Percentiles rank a stretch among this genome's conserved stretches.
phyloP scores from a whole-genome alignment of 2,113 vertebrate genomes.

The Cephalopholis sonnerati region DNA sequence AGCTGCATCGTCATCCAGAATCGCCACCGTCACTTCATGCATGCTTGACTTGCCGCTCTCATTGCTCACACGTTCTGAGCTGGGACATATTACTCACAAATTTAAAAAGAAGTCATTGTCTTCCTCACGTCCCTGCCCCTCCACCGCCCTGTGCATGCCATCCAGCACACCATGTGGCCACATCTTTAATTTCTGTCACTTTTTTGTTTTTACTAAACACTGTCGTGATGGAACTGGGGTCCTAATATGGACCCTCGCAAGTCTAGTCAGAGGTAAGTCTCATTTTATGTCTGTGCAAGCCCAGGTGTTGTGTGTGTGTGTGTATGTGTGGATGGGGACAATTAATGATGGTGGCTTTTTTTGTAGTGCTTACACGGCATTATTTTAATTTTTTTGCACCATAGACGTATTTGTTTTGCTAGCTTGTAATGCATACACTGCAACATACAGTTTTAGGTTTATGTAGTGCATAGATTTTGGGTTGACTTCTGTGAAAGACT shows the following conservation, averaged over 20 bases:
- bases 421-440: neutral
- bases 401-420: constrained; percentile 34
- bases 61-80: neutral
- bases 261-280: constrained; percentile 84
- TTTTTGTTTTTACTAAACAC: constrained; percentile 84
- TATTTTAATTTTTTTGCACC: constrained; percentile 30
- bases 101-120: neutral
- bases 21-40: constrained; percentile 8
- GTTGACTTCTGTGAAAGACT: constrained; percentile 27
- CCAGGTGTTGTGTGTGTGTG: constrained; percentile 9
- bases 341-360: constrained; percentile 41
- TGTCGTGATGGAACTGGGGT: constrained; percentile 81
- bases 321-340: constrained; percentile 29
- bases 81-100: neutral
- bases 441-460: neutral
- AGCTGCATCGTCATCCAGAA: neutral
- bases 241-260: constrained; percentile 76
- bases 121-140: neutral
- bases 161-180: constrained; percentile 41
- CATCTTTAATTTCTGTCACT: constrained; percentile 77
- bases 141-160: constrained; percentile 45
- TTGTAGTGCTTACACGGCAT: constrained; percentile 40
- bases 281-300: constrained; percentile 49
- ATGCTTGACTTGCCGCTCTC: constrained; percentile 36
- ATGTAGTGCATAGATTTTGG: neutral